These are phyloP conservation scores for Clanis bilineata DNA, from an alignment of 2,888 invertebrate genomes.

Conservation along the genomic window DNA sequence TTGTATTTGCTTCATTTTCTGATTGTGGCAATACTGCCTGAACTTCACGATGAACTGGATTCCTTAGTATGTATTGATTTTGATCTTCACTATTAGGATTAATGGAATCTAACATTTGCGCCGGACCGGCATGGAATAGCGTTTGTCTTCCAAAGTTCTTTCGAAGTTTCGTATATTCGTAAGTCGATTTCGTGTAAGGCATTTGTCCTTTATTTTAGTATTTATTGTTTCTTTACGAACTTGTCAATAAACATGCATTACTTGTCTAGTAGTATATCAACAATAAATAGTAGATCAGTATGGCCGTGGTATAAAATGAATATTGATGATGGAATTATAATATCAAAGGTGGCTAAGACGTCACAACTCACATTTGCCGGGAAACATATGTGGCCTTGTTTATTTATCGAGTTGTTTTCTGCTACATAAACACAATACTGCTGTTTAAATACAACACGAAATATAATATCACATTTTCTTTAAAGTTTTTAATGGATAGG, in stretches of 20 bases:
- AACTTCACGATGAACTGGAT: conserved; percentile 75
- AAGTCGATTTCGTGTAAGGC: conserved; percentile 56
- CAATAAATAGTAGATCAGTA: conserved; percentile 51
- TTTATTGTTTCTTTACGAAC: background rate
- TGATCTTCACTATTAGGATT: conserved; percentile 59
- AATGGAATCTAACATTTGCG: conserved; percentile 68
- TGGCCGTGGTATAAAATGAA: conserved; percentile 54
- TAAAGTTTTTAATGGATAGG: no score
- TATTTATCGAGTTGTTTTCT: conserved; percentile 16
- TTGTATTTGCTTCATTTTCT: conserved; percentile 83
- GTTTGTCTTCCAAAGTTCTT: conserved; percentile 75
- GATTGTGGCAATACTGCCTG: conserved; percentile 73
- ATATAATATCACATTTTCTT: no score
- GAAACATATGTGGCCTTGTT: conserved; percentile 69
- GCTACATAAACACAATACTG: background rate
- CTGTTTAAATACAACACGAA: background rate
- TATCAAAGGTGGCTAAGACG: conserved; percentile 42
- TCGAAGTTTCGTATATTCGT: conserved; percentile 75
- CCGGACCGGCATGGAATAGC: conserved; percentile 68
- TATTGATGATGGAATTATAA: conserved; percentile 47
- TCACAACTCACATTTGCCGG: conserved; percentile 45
- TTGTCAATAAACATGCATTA: conserved; percentile 24
- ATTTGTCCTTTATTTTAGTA: conserved; percentile 30
- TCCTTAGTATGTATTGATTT: conserved; percentile 70
- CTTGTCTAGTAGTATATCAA: conserved; percentile 35